Percentiles rank a stretch among this genome's conserved stretches.
Evolutionary conservation across 1,140 invertebrate genomes (phyloP).

Genomic region (Ephestia elutella): DNA sequence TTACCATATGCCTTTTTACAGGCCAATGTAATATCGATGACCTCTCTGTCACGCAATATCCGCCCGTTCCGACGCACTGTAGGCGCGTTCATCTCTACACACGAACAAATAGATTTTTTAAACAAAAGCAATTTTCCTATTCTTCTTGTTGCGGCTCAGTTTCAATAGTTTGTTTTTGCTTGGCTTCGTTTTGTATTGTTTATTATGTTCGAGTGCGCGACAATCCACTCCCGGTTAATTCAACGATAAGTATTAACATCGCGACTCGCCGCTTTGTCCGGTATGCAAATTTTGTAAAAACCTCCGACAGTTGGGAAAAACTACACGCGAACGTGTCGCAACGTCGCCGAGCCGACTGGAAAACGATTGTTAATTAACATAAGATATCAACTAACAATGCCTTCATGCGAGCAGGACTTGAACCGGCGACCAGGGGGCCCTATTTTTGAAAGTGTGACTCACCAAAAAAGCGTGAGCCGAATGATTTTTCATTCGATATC

Average conservation of each 20-base stretch:
- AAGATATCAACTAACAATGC: conserved; percentile 33
- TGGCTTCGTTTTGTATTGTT: conserved; percentile 67
- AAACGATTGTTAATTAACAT: conserved; percentile 44
- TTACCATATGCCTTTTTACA: too few relatives aligned
- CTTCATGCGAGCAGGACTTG: too few relatives aligned
- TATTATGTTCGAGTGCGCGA: conserved; percentile 60
- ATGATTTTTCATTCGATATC: too few relatives aligned
- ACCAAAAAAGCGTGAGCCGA: too few relatives aligned
- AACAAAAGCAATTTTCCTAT: conserved; percentile 74
- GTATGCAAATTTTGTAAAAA: conserved; percentile 63
- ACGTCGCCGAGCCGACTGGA: conserved; percentile 23
- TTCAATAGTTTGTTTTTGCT: conserved; percentile 69
- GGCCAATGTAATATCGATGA: too few relatives aligned
- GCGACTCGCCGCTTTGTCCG: conserved; percentile 55
- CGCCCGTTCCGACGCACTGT: conserved; percentile 41
- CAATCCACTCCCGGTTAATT: conserved; percentile 68
- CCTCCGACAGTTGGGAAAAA: conserved; percentile 56
- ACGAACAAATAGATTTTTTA: conserved; percentile 71
- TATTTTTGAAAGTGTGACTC: too few relatives aligned
- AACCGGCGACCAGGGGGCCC: too few relatives aligned
- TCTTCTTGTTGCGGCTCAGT: conserved; percentile 67
- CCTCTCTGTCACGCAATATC: too few relatives aligned
- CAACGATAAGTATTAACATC: conserved; percentile 60
- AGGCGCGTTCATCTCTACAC: conserved; percentile 63
- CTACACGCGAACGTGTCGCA: conserved; percentile 38